Base-by-base conservation (phyloP, 2,113 vertebrate species). In the Empidonax alnorum region DNA sequence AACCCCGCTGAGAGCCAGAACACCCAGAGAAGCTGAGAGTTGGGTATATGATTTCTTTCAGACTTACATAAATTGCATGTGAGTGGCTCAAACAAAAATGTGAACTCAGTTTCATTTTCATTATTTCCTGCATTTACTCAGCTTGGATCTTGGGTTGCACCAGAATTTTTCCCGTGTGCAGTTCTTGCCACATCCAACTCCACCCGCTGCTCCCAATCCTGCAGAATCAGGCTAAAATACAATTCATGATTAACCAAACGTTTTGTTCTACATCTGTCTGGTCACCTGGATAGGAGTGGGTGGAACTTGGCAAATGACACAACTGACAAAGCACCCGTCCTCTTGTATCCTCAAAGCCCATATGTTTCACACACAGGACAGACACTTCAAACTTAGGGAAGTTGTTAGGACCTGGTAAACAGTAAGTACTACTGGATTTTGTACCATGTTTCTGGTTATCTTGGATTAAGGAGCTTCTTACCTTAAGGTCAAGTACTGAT, bases 241-340 rank as follows among this genome's bases (percentile, higher is more conserved):
- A 90, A 1, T 7, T 27, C 7, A 1, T 4, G 14, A n/a, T n/a
- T 12, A 61, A 35, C 25, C 16, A n/a, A 62, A 6, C 0, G 3
- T 31, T 50, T 76, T 68, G 50, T 49, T 47, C 59, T 87, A 2
- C 16, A 1, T 37, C 53, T 67, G 39, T 46, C 30, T 63, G 73
- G 15, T 83, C 75, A 88, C 41, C 31, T 44, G 56, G 41, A 42
- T 12, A 49, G 74, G 27, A 53, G 37, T 5, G 37, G 49, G 27
- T 79, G n/a, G 46, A 72, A 61, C 37, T 7, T 68, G 62, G 18
- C 58, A 83, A 19, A 30, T 76, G 3, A 25, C 63, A 49, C 37
- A 80, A 8, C 24, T 39, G 35, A n/a, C 44, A 74, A 23, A 72
- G 35, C 18, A 24, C 20, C 42, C 20, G 14, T 33, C 35, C 25